Conservation (phyloP, 2,888 invertebrate genomes). For the Troides aeacus region DNA sequence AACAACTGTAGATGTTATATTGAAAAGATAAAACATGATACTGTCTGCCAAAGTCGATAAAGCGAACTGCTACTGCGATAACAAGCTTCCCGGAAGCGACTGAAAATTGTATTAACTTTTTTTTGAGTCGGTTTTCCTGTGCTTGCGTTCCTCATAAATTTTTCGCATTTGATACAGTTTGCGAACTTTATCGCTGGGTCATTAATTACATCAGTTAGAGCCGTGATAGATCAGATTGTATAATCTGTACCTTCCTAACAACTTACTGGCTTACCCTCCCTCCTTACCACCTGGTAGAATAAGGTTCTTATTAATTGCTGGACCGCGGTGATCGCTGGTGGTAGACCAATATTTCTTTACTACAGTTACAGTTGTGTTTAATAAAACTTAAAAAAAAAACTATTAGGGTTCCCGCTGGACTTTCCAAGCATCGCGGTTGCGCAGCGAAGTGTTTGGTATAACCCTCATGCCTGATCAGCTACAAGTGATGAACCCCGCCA, state of each 20-base stretch:
- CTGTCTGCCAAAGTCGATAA: background rate
- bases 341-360: background rate
- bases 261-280: too few relatives aligned
- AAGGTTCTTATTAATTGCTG: too few relatives aligned
- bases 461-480: constrained; percentile 88
- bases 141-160: background rate
- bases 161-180: background rate
- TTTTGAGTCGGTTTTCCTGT: background rate
- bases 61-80: background rate
- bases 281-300: too few relatives aligned
- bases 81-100: constrained; percentile 1
- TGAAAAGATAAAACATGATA: background rate
- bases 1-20: background rate
- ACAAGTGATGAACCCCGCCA: constrained; percentile 87
- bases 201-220: background rate
- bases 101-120: background rate
- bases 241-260: too few relatives aligned
- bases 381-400: background rate
- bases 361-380: background rate
- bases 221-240: too few relatives aligned
- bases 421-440: constrained; percentile 86
- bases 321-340: too few relatives aligned
- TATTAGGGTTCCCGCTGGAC: constrained; percentile 87
- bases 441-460: constrained; percentile 77
- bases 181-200: too few relatives aligned